Base-by-base conservation (phyloP, 1,140 invertebrate genomes). In the Pseudomyrmex gracilis region DNA sequence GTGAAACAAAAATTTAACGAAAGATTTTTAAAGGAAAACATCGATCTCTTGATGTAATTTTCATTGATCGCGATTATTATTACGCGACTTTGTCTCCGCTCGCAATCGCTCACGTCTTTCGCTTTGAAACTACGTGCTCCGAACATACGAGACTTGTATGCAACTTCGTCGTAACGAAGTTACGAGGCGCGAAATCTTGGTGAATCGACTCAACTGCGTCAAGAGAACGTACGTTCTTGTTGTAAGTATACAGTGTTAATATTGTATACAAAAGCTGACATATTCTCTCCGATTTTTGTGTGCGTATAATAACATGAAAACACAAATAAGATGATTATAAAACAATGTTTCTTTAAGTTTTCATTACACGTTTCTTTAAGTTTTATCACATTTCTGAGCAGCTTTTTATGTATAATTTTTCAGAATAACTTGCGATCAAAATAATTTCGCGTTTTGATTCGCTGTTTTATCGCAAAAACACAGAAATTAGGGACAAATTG, bases 121-220 rank as follows among this genome's bases (percentile, higher is more conserved):
- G 15, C n/a, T 71, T 71, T 71, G 68, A 1, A 71, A 71, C 24
- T 71, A 55, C 24, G 2, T 70, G 22, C n/a, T 20, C 13, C 51
- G 51, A 55, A 51, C 24, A 70, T 70, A 20, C 49, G 13, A n/a
- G 68, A 43, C 51, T 49, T 24, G 22, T 34, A 24, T 43, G 4
- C 51, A 53, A 55, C 51, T 71, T 15, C 51, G 24, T 15, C 51
- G 34, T 34, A 71, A 71, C 68, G 9, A 71, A 71, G 24, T 71
- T 71, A 71, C 17, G 10, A 15, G 24, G 24, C 53, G 55, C 68
- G 68, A 71, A 70, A 71, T 71, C 51, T 71, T 51, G 51, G n/a
- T 15, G 68, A 24, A n/a, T 8, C 24, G 22, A 43, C 51, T 71
- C 53, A 71, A 71, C 24, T 71, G 17, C 20, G 22, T 71, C n/a